A percentile compares a stretch with the other conserved stretches of the same genome.
These are phyloP conservation scores for Zootoca vivipara DNA, from an alignment of 2,113 vertebrate genomes.

Conservation along the genomic window DNA sequence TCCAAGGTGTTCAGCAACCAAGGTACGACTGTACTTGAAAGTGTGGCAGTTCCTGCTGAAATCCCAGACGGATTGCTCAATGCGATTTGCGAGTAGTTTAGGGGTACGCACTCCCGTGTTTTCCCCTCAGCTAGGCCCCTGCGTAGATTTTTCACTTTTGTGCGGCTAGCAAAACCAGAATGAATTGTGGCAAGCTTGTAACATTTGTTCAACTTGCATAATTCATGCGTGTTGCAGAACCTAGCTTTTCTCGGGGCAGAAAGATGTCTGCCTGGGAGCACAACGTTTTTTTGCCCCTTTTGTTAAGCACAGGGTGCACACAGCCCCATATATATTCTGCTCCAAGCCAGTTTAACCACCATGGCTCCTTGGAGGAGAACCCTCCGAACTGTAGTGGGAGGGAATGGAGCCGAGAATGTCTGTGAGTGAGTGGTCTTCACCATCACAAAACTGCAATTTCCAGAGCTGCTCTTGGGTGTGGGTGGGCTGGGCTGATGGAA, in stretches of 20 bases:
- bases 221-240: background rate
- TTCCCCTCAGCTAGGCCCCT: too few species aligned
- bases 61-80: background rate
- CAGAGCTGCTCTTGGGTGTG: background rate
- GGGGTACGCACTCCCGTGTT: too few species aligned
- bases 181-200: background rate
- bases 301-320: background rate
- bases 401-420: background rate
- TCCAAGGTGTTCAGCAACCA: too few species aligned
- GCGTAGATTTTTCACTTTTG: background rate
- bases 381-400: background rate
- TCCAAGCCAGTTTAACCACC: background rate
- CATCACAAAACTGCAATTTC: background rate
- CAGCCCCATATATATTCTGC: background rate
- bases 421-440: background rate
- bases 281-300: background rate
- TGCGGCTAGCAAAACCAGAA: background rate
- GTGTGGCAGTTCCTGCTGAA: background rate
- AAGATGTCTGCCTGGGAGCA: background rate
- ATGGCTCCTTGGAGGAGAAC: background rate
- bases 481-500: background rate
- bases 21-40: background rate
- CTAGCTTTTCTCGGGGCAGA: background rate
- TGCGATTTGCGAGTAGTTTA: background rate
- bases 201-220: background rate